phyloP scores from a whole-genome alignment of 2,113 vertebrate genomes.

The Cryptomyrus ogoouensis region DNA sequence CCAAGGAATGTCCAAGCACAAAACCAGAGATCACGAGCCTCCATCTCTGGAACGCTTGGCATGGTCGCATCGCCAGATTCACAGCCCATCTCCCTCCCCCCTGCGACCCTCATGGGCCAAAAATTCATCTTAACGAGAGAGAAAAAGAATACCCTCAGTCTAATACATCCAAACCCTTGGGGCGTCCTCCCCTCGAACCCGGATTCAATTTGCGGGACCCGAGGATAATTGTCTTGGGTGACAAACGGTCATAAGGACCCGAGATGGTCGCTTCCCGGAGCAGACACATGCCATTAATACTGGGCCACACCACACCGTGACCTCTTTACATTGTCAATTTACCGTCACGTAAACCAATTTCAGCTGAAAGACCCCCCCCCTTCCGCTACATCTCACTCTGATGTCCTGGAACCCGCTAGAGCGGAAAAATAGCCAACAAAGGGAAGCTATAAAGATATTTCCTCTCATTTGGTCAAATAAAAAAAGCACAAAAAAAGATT shows the following conservation, averaged over 20 bases:
- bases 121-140: neutral
- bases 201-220: neutral
- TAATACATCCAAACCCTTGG: neutral
- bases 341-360: conserved; percentile 31
- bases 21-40: neutral
- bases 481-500: conserved; percentile 24
- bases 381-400: conserved; percentile 6
- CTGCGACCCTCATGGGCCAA: neutral
- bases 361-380: conserved; percentile 18
- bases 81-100: neutral
- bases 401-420: conserved; percentile 18
- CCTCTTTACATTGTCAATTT: conserved; percentile 24
- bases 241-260: neutral
- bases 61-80: neutral
- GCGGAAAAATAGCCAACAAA: neutral
- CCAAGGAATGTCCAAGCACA: neutral
- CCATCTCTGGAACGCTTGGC: neutral
- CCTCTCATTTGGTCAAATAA: conserved; percentile 11
- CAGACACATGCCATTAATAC: neutral
- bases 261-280: neutral
- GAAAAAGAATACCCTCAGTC: neutral
- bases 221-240: neutral
- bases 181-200: neutral
- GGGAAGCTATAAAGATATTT: neutral
- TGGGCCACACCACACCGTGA: conserved; percentile 7